phyloP scores from a whole-genome alignment of 2,113 vertebrate genomes.

The Podilymbus podiceps region DNA sequence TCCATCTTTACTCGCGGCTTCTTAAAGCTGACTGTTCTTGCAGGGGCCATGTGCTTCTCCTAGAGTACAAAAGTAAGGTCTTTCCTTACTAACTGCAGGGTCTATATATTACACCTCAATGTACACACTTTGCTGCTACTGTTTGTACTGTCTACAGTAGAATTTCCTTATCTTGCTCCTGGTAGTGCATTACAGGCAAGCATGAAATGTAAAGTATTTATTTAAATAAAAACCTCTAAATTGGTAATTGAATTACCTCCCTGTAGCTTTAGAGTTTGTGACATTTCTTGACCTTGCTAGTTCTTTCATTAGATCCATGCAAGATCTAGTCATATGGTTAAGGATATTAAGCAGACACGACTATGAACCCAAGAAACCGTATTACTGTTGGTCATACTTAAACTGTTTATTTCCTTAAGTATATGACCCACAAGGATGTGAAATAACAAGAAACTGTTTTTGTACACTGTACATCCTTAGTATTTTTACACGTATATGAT shows the following conservation, averaged over 20 bases:
- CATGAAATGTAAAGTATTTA: slow-evolving; percentile 97
- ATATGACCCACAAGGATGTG: slow-evolving; percentile 86
- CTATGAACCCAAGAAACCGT: slow-evolving; percentile 78
- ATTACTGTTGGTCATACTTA: slow-evolving; percentile 82
- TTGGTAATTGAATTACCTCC: slow-evolving; percentile 86
- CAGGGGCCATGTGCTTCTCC: slow-evolving; percentile 76
- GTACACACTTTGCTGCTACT: slow-evolving; percentile 92
- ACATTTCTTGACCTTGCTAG: slow-evolving; percentile 87
- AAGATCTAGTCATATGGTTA: slow-evolving; percentile 84
- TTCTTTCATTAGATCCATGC: slow-evolving; percentile 82
- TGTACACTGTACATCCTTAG: slow-evolving; percentile 98
- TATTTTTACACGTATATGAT: slow-evolving; percentile 97
- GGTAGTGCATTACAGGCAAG: slow-evolving; percentile 92
- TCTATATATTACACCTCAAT: slow-evolving; percentile 82
- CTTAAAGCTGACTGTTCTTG: slow-evolving; percentile 77
- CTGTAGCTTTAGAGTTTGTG: slow-evolving; percentile 91
- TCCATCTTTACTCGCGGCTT: slow-evolving; percentile 67
- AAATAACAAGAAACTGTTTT: slow-evolving; percentile 91
- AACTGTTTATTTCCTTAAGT: slow-evolving; percentile 82
- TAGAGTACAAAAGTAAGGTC: slow-evolving; percentile 75
- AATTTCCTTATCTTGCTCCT: slow-evolving; percentile 84
- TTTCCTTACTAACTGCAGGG: slow-evolving; percentile 84
- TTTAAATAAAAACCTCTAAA: slow-evolving; percentile 89
- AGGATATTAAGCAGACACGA: slow-evolving; percentile 82
- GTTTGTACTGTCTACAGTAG: slow-evolving; percentile 89